Percentiles rank a stretch among this genome's conserved stretches.
These are phyloP conservation scores for Calliopsis andreniformis DNA, from an alignment of 1,140 invertebrate genomes.

Conservation along the genomic window DNA sequence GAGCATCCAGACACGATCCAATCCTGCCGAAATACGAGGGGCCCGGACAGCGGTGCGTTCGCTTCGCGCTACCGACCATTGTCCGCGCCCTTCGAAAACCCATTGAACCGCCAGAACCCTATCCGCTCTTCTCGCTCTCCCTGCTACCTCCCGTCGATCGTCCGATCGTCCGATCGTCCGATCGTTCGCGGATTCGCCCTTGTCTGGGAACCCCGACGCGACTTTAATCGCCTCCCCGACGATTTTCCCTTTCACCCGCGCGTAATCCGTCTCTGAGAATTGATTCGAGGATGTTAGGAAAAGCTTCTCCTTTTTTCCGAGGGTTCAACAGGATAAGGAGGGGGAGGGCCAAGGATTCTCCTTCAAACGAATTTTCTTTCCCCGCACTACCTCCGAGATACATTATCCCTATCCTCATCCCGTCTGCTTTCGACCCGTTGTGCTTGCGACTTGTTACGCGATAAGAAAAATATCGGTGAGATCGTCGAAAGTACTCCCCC, in stretches of 20 bases:
- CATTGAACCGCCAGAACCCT: slow-evolving; percentile 5
- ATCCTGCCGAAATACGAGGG: slow-evolving; percentile 46
- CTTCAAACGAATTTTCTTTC: background rate
- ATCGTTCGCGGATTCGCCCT: background rate
- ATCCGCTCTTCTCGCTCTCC: background rate
- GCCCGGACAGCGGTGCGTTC: background rate
- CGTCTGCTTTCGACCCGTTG: background rate
- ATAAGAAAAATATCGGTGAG: slow-evolving; percentile 9
- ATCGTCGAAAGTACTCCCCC: background rate
- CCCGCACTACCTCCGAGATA: background rate
- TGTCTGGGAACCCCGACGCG: background rate
- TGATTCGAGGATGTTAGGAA: slow-evolving; percentile 34
- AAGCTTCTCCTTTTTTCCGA: slow-evolving; percentile 4
- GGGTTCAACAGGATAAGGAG: slow-evolving; percentile 24
- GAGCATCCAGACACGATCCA: slow-evolving; percentile 46
- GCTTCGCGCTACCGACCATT: slow-evolving; percentile 19
- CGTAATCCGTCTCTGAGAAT: slow-evolving; percentile 23
- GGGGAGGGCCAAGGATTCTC: background rate
- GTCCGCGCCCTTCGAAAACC: slow-evolving; percentile 30
- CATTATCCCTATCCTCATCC: background rate
- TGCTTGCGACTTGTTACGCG: slow-evolving; percentile 4
- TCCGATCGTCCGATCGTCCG: background rate
- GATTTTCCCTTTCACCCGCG: slow-evolving; percentile 17
- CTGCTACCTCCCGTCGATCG: background rate
- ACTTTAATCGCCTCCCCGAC: slow-evolving; percentile 20